Conservation (phyloP, 2,113 vertebrate species). For the Gnathonemus echidnorhynchus region DNA sequence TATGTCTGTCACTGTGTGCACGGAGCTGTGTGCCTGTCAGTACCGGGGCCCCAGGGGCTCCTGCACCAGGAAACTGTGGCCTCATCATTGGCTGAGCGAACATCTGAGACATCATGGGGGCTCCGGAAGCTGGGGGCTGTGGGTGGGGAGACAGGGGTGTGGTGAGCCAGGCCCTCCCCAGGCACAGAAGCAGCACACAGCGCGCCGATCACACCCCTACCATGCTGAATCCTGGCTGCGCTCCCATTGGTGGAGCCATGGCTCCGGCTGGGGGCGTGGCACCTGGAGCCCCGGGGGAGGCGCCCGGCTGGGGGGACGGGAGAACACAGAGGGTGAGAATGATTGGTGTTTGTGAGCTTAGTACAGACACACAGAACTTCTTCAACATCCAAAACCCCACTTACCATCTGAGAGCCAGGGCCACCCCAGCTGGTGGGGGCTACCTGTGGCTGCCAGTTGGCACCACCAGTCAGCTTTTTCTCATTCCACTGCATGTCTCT, state of each 20-base stretch:
- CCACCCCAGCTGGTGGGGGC: slow-evolving; percentile 85
- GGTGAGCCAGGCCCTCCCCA: not conserved
- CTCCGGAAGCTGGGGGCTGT: slow-evolving; percentile 73
- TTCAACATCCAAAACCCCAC: not conserved
- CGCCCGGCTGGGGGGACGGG: slow-evolving; percentile 38
- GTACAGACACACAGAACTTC: not conserved
- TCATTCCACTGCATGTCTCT: slow-evolving; percentile 82
- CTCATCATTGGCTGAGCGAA: slow-evolving; percentile 95
- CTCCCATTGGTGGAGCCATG: slow-evolving; percentile 59
- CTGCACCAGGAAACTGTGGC: slow-evolving; percentile 73
- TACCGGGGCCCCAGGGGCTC: slow-evolving; percentile 78
- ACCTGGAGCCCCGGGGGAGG: slow-evolving; percentile 55
- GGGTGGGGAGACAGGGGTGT: not conserved
- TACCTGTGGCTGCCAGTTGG: slow-evolving; percentile 93
- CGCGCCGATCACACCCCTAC: slow-evolving; percentile 58
- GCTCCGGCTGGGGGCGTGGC: slow-evolving; percentile 59
- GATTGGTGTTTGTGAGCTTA: not conserved
- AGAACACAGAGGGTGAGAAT: not conserved
- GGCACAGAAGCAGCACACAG: not conserved
- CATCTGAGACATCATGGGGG: slow-evolving; percentile 88
- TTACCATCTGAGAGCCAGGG: slow-evolving; percentile 75
- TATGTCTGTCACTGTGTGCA: not conserved
- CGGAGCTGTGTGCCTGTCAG: slow-evolving; percentile 18
- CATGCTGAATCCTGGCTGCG: slow-evolving; percentile 82
- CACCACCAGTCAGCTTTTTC: slow-evolving; percentile 91